Conservation (phyloP, 2,797 vertebrate genomes). For the Cyclopterus lumpus region DNA sequence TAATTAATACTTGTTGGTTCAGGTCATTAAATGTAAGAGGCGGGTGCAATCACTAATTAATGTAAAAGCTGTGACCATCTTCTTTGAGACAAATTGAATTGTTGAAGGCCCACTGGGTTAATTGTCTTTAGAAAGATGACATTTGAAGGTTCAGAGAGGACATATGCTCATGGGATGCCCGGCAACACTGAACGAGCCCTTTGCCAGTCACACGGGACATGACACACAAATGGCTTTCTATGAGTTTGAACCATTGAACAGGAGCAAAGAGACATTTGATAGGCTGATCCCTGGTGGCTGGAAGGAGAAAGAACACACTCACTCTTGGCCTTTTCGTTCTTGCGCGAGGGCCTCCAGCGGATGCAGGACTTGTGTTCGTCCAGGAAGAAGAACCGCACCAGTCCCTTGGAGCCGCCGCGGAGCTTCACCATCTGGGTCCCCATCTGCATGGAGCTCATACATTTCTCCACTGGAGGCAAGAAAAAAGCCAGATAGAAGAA, state of each 20-base stretch:
- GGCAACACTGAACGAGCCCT: neutral
- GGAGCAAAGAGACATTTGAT: neutral
- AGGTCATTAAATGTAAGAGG: neutral
- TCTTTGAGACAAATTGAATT: neutral
- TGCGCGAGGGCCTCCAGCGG: conserved; percentile 96
- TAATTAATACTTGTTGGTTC: too few relatives aligned
- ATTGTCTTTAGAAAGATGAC: neutral
- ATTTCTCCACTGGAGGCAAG: conserved; percentile 90
- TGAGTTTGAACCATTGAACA: neutral
- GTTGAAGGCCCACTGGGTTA: neutral
- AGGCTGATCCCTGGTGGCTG: conserved; percentile 1
- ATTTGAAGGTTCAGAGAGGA: neutral
- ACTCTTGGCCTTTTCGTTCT: conserved; percentile 99
- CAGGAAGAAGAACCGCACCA: conserved; percentile 94
- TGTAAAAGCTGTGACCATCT: neutral
- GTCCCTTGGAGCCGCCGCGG: conserved; percentile 92
- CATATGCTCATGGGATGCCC: neutral
- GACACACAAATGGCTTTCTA: neutral
- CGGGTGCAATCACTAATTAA: neutral
- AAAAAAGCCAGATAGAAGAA: conserved; percentile 31
- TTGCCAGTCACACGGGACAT: neutral
- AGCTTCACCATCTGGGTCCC: conserved; percentile 99
- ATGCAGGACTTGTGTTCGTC: conserved; percentile 97
- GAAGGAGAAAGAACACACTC: conserved; percentile 72
- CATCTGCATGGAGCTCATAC: conserved; percentile 95